Conservation (phyloP, 1,140 invertebrate species). For the Polyergus mexicanus region DNA sequence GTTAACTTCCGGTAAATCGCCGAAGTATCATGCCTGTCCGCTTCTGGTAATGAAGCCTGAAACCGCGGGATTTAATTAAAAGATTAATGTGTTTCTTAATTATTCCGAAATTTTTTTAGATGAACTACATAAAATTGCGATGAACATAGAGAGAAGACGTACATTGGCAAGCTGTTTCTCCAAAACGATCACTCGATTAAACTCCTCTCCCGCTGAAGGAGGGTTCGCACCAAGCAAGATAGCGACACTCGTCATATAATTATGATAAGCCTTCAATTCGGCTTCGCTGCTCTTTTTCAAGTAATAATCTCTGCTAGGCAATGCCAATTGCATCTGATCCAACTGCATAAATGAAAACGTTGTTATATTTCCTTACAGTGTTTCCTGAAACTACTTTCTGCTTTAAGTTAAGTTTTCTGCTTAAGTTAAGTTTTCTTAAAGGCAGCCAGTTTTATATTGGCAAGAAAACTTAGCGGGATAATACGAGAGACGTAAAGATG, state of each 20-base stretch:
- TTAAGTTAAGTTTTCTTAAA: no score
- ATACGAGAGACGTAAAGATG: no score
- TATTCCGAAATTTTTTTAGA: neutral
- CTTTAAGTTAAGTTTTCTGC: neutral
- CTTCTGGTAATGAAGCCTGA: conserved; percentile 92
- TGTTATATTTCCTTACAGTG: neutral
- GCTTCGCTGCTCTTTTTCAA: conserved; percentile 90
- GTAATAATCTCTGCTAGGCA: conserved; percentile 94
- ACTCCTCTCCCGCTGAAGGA: conserved; percentile 88
- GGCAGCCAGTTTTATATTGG: no score
- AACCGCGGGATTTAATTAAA: conserved; percentile 39
- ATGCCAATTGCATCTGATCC: conserved; percentile 93
- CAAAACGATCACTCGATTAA: conserved; percentile 90
- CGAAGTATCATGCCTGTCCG: conserved; percentile 94
- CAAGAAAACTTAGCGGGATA: no score
- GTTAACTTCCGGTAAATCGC: conserved; percentile 92
- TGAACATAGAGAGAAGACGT: conserved; percentile 72
- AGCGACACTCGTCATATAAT: conserved; percentile 93
- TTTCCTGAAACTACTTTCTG: neutral
- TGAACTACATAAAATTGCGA: neutral
- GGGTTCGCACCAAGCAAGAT: conserved; percentile 91
- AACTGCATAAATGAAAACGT: conserved; percentile 86
- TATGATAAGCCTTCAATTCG: conserved; percentile 91
- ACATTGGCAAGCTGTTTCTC: conserved; percentile 94
- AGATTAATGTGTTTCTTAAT: neutral